Base-by-base conservation (phyloP, 1,140 invertebrate species). In the Amyelois transitella region DNA sequence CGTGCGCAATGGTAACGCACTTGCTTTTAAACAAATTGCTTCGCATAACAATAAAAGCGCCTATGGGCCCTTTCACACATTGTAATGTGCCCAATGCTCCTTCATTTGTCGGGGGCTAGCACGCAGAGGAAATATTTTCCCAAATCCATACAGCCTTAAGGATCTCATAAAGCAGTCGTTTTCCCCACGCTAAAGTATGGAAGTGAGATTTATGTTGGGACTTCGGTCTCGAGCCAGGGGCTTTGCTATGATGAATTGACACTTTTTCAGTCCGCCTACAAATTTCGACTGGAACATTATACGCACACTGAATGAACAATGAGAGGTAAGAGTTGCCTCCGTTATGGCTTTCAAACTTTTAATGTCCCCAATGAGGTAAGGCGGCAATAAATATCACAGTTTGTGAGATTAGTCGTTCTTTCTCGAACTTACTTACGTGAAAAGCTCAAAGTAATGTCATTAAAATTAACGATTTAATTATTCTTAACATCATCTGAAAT, bases 91-190 rank as follows among this genome's bases (percentile, higher is more conserved):
- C 69, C 74, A 84, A 81, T 75, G 75, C 75, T 77, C 84, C 80
- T 86, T 85, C 82, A 85, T 85, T 86, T 86, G 81, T 81, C 70
- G 80, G 69, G 70, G 83, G 81, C 79, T 70, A 76, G 78, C 82
- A 84, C 79, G 81, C 69, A 75, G 73, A 75, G 82, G 86, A 86
- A 89, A 89, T 88, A 88, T 89, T 89, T 88, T 81, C 75, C 79
- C 81, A 88, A 89, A 89, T 89, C 87, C 88, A 88, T 89, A 89
- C 86, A 86, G 87, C 86, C 87, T 89, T 89, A 88, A 89, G 86
- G 84, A 88, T 88, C 86, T 69, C 88, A 88, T 89, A 89, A 89
- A 89, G 77, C 87, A 89, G 81, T 80, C 84, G 86, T 78, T 80
- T 76, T 82, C 83, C 85, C 85, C 75, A 77, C 86, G 74, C 84